Evolutionary conservation across 2,797 vertebrate species (phyloP), one percentile per base, ranked within the genome.

Genomic region (Poecilia velifera): DNA sequence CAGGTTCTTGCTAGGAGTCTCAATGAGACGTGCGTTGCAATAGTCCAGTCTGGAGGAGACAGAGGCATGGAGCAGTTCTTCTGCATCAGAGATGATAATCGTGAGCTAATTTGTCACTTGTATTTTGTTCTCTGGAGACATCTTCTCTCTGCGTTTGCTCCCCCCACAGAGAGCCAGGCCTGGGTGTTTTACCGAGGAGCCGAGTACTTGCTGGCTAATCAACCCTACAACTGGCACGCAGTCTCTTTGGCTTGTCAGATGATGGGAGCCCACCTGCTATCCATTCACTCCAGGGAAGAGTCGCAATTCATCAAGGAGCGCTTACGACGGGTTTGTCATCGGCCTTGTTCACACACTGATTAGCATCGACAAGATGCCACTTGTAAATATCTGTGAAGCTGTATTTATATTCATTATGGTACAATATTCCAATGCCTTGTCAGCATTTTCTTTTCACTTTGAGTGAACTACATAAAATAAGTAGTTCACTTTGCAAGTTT

Each of bases 151-250:
- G 39, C 28, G 47, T n/a, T n/a, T 57, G 22, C 47, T n/a, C 41
- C 76, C 14, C 0, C 39, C 0, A n/a, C 90, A 96, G 96, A 96
- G 89, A 93, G 90, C 14, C 94, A 96, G 22, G 95, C 97, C 0
- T 98, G 97, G 97, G 93, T 97, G 57, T 99, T 97, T 88, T 96
- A 96, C 88, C 96, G 92, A 22, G 95, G 96, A 68, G 95, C 97
- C 1, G 97, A 98, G 86, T 99, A 98, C 85, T 94, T 97, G 84
- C 92, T 98, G 88, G 92, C 94, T n/a, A 94, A 91, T 77, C 89
- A 91, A 77, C 87, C 93, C 0, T 95, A 95, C 0, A 88, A 95
- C 53, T 99, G 97, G 97, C 87, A 93, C 0, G 64, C 92, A 0
- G 97, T 96, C 73, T 93, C 95, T 76, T 96, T 99, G 84, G 94